Conservation (phyloP, 2,888 invertebrate genomes). For the Nycteola revayana region DNA sequence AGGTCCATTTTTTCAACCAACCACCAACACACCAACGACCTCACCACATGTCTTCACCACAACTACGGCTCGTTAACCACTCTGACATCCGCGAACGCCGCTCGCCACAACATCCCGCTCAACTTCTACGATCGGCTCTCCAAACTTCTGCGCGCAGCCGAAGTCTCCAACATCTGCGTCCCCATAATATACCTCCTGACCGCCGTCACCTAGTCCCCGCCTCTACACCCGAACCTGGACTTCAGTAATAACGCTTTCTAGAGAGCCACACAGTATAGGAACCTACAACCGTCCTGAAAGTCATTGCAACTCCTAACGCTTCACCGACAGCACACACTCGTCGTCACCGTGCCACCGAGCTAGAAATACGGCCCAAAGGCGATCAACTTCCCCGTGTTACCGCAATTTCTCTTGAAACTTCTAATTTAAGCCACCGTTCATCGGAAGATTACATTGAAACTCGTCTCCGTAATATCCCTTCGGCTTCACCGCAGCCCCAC, state of each 20-base stretch:
- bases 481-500: slow-evolving; percentile 74
- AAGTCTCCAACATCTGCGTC: slow-evolving; percentile 68
- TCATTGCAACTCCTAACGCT: slow-evolving; percentile 59
- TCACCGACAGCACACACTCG: slow-evolving; percentile 69
- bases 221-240: slow-evolving; percentile 46
- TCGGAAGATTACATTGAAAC: slow-evolving; percentile 65
- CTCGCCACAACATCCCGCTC: slow-evolving; percentile 67
- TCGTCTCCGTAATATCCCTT: slow-evolving; percentile 59
- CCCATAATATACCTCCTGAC: slow-evolving; percentile 63
- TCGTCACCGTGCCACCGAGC: slow-evolving; percentile 62
- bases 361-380: slow-evolving; percentile 52
- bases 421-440: slow-evolving; percentile 58
- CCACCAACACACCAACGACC: slow-evolving; percentile 81
- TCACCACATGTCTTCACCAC: slow-evolving; percentile 81
- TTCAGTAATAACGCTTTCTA: slow-evolving; percentile 39
- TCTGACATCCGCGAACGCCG: slow-evolving; percentile 73
- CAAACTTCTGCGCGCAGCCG: slow-evolving; percentile 70
- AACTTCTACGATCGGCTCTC: slow-evolving; percentile 70
- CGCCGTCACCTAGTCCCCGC: slow-evolving; percentile 70
- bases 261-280: slow-evolving; percentile 58
- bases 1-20: slow-evolving; percentile 82
- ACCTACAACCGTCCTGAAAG: slow-evolving; percentile 53
- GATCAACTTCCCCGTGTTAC: slow-evolving; percentile 55
- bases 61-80: slow-evolving; percentile 75
- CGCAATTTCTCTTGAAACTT: slow-evolving; percentile 63